Evolutionary conservation across 2,797 vertebrate genomes (phyloP), one percentile per base, ranked within the genome.

Genomic region (Notolepis coatsorum): DNA sequence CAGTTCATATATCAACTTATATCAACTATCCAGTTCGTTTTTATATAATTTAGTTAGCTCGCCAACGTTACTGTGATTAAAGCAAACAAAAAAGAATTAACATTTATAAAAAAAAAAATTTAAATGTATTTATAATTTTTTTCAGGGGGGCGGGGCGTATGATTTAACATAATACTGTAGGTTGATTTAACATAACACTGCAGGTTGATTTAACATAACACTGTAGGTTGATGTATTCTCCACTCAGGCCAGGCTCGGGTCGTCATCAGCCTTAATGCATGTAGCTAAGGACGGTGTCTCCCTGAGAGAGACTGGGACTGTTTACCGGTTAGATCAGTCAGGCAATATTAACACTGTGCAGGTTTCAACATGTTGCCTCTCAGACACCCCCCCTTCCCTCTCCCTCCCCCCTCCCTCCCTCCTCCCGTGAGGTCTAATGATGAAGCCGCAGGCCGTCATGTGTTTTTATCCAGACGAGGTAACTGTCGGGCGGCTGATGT

Each of bases 341-440:
- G 64, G 69, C 77, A 60, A n/a, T 58, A 68, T 64, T 2, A 60
- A 65, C 41, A 72, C 41, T 8, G 20, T 43, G 42, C 75, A 82
- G 30, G 81, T 86, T 71, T 57, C 30, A 41, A 5, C 21, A 7
- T 62, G 61, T 59, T 55, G 38, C 37, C 18, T 54, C 61, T 13
- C 58, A 60, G 51, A 55, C 59, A 48, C 30, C 49, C 45, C 55
- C 42, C 52, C 23, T 31, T 21, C 15, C 65, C 59, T 23, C 18
- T 7, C 8, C 43, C 48, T 13, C n/a, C 53, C 30, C 18, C 23
- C 25, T 54, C 28, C 15, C 3, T 13, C n/a, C 12, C 41, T 43
- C 9, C 13, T 68, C 2, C 58, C 61, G 42, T 68, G 68, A 52
- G 52, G 53, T 64, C 53, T 73, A 70, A 82, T 83, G 59, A 83